Evolutionary conservation across 2,888 invertebrate species (phyloP).

Genomic region (Dryobotodes eremita): DNA sequence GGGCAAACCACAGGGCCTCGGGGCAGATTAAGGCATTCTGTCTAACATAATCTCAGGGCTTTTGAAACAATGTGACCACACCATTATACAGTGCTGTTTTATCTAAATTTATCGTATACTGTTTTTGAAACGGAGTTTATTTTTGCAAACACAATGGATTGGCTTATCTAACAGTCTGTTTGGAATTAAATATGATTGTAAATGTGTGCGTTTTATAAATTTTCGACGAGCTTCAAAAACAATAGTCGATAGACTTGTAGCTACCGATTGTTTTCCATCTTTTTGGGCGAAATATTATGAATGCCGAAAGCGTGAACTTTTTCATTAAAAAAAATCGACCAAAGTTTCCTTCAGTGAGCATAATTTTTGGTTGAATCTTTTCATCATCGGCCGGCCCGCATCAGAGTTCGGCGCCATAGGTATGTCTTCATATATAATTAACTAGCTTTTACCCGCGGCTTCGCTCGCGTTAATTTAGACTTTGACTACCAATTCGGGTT

Average conservation of each 20-base stretch:
- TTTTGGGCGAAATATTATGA: too few species aligned
- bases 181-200: neutral
- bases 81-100: conserved; percentile 53
- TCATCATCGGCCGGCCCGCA: too few species aligned
- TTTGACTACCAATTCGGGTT: too few species aligned
- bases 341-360: too few species aligned
- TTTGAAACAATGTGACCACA: conserved; percentile 60
- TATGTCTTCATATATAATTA: too few species aligned
- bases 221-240: neutral
- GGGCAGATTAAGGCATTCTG: conserved; percentile 63
- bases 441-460: too few species aligned
- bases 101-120: conserved; percentile 29
- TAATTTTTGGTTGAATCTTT: too few species aligned
- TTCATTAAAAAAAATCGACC: too few species aligned
- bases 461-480: too few species aligned
- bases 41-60: conserved; percentile 63
- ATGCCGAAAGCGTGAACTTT: too few species aligned
- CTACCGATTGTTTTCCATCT: too few species aligned
- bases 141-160: conserved; percentile 13
- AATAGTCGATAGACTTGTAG: too few species aligned
- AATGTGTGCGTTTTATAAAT: neutral
- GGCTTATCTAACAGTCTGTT: conserved; percentile 8
- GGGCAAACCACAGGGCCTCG: conserved; percentile 60
- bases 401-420: neutral
- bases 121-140: conserved; percentile 22